Conservation (phyloP, 1,140 invertebrate species). For the Drosophila truncata region DNA sequence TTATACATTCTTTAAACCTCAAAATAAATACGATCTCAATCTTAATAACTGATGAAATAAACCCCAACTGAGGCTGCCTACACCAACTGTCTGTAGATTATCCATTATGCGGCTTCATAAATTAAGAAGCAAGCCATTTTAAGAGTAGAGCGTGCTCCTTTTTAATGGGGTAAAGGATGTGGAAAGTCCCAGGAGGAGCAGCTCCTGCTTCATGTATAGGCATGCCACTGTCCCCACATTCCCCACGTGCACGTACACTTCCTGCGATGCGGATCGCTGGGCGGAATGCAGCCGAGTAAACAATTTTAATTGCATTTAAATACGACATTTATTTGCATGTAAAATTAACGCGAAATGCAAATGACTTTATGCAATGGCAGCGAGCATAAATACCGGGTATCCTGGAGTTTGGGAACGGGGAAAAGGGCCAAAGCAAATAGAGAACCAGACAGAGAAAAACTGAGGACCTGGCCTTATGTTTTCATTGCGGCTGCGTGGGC, state of each 20-base stretch:
- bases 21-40: not conserved
- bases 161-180: slow-evolving; percentile 11
- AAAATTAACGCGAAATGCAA: slow-evolving; percentile 83
- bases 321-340: slow-evolving; percentile 85
- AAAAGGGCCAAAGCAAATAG: slow-evolving; percentile 18
- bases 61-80: not conserved
- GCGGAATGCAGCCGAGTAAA: slow-evolving; percentile 75
- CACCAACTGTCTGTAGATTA: slow-evolving; percentile 28
- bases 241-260: slow-evolving; percentile 6
- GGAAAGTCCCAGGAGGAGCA: slow-evolving; percentile 14
- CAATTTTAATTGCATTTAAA: slow-evolving; percentile 85
- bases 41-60: not conserved
- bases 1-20: not conserved
- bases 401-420: not conserved
- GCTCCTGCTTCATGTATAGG: slow-evolving; percentile 42
- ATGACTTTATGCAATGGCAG: slow-evolving; percentile 65
- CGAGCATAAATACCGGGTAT: slow-evolving; percentile 47
- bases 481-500: slow-evolving; percentile 72
- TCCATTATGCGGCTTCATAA: slow-evolving; percentile 63
- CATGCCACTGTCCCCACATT: slow-evolving; percentile 31
- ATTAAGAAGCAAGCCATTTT: slow-evolving; percentile 66
- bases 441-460: slow-evolving; percentile 24
- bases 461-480: slow-evolving; percentile 46
- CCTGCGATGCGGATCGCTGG: slow-evolving; percentile 27
- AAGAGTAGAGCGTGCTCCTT: slow-evolving; percentile 43